phyloP scores from a whole-genome alignment of 2,797 vertebrate genomes.

The Orestias chungarensis region DNA sequence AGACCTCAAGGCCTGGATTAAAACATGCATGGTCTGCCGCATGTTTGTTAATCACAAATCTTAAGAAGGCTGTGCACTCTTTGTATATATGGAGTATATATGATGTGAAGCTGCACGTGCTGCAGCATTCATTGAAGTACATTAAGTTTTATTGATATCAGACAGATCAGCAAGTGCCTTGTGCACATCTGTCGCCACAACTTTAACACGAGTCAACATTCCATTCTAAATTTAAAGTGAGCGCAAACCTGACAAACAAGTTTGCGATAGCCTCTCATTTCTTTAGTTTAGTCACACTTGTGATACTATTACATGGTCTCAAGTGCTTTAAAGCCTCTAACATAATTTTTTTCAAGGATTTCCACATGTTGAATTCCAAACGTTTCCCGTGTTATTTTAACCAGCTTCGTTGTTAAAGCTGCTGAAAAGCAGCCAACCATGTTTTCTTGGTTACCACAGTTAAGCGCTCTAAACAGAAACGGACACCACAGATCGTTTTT shows the following conservation, averaged over 20 bases:
- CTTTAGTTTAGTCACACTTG: neutral
- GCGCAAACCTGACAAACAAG: neutral
- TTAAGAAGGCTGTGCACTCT: neutral
- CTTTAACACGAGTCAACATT: neutral
- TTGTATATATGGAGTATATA: neutral
- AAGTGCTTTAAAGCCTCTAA: neutral
- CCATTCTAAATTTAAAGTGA: neutral
- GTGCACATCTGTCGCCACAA: neutral
- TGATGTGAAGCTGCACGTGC: neutral
- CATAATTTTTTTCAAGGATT: neutral
- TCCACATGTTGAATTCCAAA: neutral
- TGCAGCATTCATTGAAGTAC: neutral
- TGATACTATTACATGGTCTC: neutral
- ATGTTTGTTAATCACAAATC: neutral
- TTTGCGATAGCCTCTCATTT: neutral
- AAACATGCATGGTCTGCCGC: too few species aligned
- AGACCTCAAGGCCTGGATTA: too few species aligned
- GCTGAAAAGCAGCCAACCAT: neutral
- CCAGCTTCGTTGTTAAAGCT: neutral
- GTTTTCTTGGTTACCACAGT: neutral
- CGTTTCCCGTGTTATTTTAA: neutral
- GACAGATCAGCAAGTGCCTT: neutral
- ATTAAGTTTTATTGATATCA: neutral
- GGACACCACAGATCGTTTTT: neutral
- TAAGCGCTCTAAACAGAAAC: neutral